Evolutionary conservation across 2,797 vertebrate species (phyloP), one percentile per base, ranked within the genome.

Genomic region (Ispidina picta): DNA sequence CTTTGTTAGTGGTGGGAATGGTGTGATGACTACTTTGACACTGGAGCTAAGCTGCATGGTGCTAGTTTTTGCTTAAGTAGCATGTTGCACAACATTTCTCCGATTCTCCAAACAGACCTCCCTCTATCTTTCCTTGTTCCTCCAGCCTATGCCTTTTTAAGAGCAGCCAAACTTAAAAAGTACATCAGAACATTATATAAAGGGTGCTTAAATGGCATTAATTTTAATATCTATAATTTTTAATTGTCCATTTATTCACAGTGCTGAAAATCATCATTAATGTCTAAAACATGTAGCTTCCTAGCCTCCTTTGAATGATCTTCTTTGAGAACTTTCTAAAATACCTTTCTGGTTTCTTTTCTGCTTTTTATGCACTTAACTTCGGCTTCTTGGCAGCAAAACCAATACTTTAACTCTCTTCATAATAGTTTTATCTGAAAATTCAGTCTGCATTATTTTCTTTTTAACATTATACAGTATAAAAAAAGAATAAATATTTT

Each of bases 1-100:
- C 28, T 70, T 83, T 88, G 72, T 69, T 87, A 69, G 48, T 87
- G 75, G 54, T 85, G 88, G 90, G 86, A 90, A 80, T 89, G 64
- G 78, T 90, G 79, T 52, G 58, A 43, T 87, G 63, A 85, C 41
- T 83, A 87, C 60, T 88, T 90, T 83, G 58, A 92, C 72, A 77
- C 48, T 66, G 79, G 63, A 90, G 91, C 96, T 95, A 77, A 91
- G 86, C 86, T 96, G 96, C 95, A 96, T 95, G 95, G 81, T 96
- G 95, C 95, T 93, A 21, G 56, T 92, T 88, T 93, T 75, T 83
- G 96, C 92, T 95, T 96, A 88, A 86, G 69, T 89, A 74, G 96
- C 96, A 96, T 96, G 96, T 87, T 91, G 95, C 92, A 90, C 83
- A 94, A 26, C 90, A 90, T 88, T 86, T 88, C 72, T 93, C 88